Base-by-base conservation (phyloP, 2,888 invertebrate species). In the Ophion ellenae region DNA sequence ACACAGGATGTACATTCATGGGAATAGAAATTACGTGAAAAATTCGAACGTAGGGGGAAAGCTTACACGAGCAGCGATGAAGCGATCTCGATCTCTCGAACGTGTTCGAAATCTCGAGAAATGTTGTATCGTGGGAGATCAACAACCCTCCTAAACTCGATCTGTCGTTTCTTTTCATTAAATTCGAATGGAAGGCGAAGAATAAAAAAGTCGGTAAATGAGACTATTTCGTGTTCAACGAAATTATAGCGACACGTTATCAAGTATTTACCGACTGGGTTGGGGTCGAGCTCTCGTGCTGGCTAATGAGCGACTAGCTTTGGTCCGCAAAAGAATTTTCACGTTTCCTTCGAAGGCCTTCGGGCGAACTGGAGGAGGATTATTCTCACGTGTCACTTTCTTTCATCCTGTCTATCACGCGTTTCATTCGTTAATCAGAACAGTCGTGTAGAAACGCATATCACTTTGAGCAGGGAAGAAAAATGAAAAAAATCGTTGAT, bases 211-310 rank as follows among this genome's bases (percentile, higher is more conserved):
- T 7, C 59, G 45, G 76, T 85, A 91, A 91, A 91, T 88, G 89
- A 86, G 88, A 87, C 86, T 90, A 88, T 91, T 91, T 85, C 90
- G 88, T 91, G 91, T 90, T 88, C 66, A 83, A 74, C 77, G 82
- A 83, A 88, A 88, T 90, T 89, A 90, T 64, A 81, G 85, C 86
- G 57, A 86, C 85, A 84, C 84, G 86, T 80, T 83, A 80, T 86
- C 69, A 80, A 71, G 79, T 81, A 84, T 83, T 86, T 80, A 81
- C 45, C 61, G 61, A 63, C 17, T 53, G 36, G 24, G 45, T 14
- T 20, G n/a, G 47, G 36, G 17, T 28, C 14, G 67, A 67, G 59
- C 59, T 75, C 28, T 74, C 70, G 67, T 67, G 45, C 28, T 74
- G 5, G 47, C 45, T 67, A 40, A 81, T 81, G 66, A 74, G 59